Base-by-base conservation (phyloP, 2,888 invertebrate genomes). In the Ophion ellenae region DNA sequence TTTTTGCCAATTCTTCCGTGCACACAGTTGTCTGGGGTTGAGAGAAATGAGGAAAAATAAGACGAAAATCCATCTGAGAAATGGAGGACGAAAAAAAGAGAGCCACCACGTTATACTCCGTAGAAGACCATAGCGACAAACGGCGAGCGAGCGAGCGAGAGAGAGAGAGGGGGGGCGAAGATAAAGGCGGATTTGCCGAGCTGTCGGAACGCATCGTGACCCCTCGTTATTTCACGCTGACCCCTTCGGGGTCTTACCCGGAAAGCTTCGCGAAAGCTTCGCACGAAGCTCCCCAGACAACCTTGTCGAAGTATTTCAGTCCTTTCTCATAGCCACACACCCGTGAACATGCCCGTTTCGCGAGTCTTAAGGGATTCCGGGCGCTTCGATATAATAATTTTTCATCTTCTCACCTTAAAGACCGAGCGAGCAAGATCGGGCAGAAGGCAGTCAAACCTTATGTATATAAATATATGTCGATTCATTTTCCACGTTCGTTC, bases 321-420 rank as follows among this genome's bases (percentile, higher is more conserved):
- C 59, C 47, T 59, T 83, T 83, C 76, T 70, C 59, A 73, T 79
- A 40, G 64, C 69, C 78, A 32, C 76, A 64, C 67, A 67, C 86
- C 59, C 59, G 40, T 59, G 73, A 59, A 76, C 36, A 57, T 40
- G 70, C 28, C 61, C 76, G 77, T 85, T 83, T 83, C 83, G 75
- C 82, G 76, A 83, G 90, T 91, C 90, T 91, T 90, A 90, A 89
- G 89, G 91, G 91, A 92, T 92, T 92, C 84, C 81, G 59, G 76
- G 73, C 73, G 67, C 17, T 66, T 87, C 88, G 91, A 91, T 90
- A 90, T 91, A 92, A 86, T 86, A 75, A 92, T 92, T 92, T 91
- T 92, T 91, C 91, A 89, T 90, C 86, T 87, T 71, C 74, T 53
- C 83, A 81, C 87, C 85, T 87, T 79, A 79, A 69, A 83, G 87